Evolutionary conservation across 1,140 invertebrate species (phyloP).

Genomic region (Drosophila bipectinata): DNA sequence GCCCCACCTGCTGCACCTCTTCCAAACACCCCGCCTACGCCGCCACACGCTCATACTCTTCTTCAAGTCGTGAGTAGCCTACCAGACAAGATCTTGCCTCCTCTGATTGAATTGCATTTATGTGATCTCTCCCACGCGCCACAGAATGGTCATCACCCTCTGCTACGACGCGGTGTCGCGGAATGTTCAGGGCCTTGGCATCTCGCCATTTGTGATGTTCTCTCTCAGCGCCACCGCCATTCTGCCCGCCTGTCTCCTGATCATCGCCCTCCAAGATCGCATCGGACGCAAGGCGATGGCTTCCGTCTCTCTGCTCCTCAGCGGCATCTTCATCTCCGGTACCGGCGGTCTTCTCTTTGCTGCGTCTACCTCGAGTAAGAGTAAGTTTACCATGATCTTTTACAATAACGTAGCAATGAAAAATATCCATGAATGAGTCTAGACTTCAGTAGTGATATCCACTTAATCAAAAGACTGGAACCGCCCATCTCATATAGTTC

Average conservation of each 20-base stretch:
- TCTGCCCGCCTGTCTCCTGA: conserved; percentile 85
- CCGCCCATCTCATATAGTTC: neutral
- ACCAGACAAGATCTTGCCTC: neutral
- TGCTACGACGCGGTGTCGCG: conserved; percentile 87
- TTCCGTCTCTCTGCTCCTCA: conserved; percentile 85
- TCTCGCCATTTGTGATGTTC: conserved; percentile 86
- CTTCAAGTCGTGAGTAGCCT: conserved; percentile 85
- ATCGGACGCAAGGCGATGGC: conserved; percentile 86
- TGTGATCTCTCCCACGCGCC: conserved; percentile 15
- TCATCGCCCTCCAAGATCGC: conserved; percentile 85
- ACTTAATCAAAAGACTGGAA: neutral
- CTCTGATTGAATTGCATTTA: conserved; percentile 8
- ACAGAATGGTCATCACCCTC: conserved; percentile 86
- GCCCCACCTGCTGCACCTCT: conserved; percentile 66
- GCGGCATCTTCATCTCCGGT: conserved; percentile 85
- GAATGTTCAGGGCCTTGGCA: conserved; percentile 86
- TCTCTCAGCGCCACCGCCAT: conserved; percentile 85
- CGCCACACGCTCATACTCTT: conserved; percentile 85
- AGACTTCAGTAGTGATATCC: neutral
- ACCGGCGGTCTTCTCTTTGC: conserved; percentile 68
- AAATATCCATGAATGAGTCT: neutral
- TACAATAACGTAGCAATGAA: too few relatives aligned
- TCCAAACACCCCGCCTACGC: conserved; percentile 85
- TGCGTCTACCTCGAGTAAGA: conserved; percentile 30
- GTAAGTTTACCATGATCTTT: conserved; percentile 35